Base-by-base conservation (phyloP, 2,888 invertebrate species). In the Himalopsyche anomala region DNA sequence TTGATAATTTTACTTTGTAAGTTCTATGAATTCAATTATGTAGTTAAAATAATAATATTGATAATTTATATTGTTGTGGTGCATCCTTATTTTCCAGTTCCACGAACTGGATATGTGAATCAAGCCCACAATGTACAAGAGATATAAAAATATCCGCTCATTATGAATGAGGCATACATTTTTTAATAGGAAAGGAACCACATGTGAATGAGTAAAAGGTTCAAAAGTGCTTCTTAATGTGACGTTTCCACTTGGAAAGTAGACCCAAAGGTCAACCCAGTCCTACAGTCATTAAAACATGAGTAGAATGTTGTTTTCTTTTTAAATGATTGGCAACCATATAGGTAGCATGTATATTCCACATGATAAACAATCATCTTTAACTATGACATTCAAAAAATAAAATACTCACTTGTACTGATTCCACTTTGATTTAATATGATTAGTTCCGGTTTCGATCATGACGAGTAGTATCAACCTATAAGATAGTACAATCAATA, bases 111-210 rank as follows among this genome's bases (percentile, higher is more conserved):
- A 19, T 51, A 51, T 62, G 62, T 62, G 62, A 62, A 62, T 62
- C 62, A 62, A 62, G 28, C 62, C 19, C 62, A 62, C 62, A 62
- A 62, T 62, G 62, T 28, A 62, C 62, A 62, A 74, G 74, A 74
- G 12, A 74, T 74, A 74, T 36, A 36, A 74, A 74, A 74, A 74
- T 74, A 74, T 38, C 74, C 36, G 38, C 74, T 74, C 36, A 74
- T 74, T 74, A 74, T 74, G 36, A 74, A 74, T 74, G 74, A 74
- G 74, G 74, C 74, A 74, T 74, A 74, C 74, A 74, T 28, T 74
- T 74, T 28, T 74, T 74, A 74, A 36, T 74, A 74, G 74, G 19
- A 74, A 74, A 74, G 74, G 74, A 74, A 74, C 74, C 74, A 74
- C 74, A 74, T 74, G 74, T 74, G 36, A 28, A 74, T 74, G 74